A percentile compares a stretch with the other conserved stretches of the same genome.
These are phyloP conservation scores for Cybosia mesomella DNA, from an alignment of 2,888 invertebrate species.

Conservation along the genomic window DNA sequence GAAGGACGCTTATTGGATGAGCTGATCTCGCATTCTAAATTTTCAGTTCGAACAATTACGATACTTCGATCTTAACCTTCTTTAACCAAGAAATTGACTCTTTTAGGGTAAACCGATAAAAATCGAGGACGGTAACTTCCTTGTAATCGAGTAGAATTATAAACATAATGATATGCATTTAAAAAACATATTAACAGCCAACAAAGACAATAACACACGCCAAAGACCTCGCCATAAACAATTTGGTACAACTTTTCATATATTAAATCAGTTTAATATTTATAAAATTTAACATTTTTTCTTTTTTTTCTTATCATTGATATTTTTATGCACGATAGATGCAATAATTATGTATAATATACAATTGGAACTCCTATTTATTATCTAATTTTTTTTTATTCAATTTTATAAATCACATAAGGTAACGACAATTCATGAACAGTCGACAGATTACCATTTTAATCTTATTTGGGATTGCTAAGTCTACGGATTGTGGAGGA, in stretches of 20 bases:
- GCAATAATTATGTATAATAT: slow-evolving; percentile 83
- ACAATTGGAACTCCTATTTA: slow-evolving; percentile 87
- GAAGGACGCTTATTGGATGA: neutral
- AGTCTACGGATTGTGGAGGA: slow-evolving; percentile 45
- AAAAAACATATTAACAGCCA: slow-evolving; percentile 15
- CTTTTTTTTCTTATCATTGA: slow-evolving; percentile 46
- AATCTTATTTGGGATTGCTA: slow-evolving; percentile 48
- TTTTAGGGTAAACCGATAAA: neutral
- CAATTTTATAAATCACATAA: slow-evolving; percentile 80
- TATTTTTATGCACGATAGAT: slow-evolving; percentile 70
- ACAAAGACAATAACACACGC: slow-evolving; percentile 33
- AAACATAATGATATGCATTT: slow-evolving; percentile 15
- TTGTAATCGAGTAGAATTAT: neutral
- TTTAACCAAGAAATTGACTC: neutral
- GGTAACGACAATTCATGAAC: slow-evolving; percentile 77
- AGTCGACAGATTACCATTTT: slow-evolving; percentile 67
- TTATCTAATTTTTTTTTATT: slow-evolving; percentile 80
- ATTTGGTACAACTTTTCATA: slow-evolving; percentile 56
- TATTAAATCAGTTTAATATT: slow-evolving; percentile 49
- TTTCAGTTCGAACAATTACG: neutral
- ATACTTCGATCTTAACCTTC: neutral
- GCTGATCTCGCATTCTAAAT: neutral
- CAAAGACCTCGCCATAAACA: slow-evolving; percentile 46
- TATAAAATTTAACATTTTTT: slow-evolving; percentile 53
- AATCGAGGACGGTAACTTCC: slow-evolving; percentile 7